A percentile compares a stretch with the other conserved stretches of the same genome.
Evolutionary conservation across 1,140 invertebrate genomes (phyloP).

Genomic region (Caenorhabditis remanei): DNA sequence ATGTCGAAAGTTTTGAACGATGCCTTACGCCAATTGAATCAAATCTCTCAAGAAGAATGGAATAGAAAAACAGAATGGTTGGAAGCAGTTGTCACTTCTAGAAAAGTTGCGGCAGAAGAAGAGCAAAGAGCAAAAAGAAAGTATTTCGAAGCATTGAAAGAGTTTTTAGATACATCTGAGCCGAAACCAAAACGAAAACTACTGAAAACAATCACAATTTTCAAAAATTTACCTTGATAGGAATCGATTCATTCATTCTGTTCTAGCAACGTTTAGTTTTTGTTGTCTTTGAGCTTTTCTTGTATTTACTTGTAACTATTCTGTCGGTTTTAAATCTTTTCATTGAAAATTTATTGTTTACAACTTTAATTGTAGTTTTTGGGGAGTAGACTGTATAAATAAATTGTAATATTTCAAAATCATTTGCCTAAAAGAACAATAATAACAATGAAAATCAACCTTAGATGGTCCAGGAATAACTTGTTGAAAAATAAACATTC

Average conservation of each 20-base stretch:
- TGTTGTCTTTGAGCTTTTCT: background rate
- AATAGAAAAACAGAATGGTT: slow-evolving; percentile 20
- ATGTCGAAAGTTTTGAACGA: background rate
- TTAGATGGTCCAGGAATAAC: too few relatives aligned
- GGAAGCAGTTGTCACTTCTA: background rate
- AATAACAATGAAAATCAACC: too few relatives aligned
- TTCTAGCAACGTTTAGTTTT: background rate
- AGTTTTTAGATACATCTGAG: slow-evolving; percentile 32
- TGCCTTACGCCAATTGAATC: background rate
- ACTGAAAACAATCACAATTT: slow-evolving; percentile 23
- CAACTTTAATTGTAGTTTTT: too few relatives aligned
- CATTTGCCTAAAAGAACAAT: too few relatives aligned
- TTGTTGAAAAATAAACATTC: too few relatives aligned
- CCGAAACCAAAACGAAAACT: slow-evolving; percentile 29
- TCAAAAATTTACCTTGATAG: slow-evolving; percentile 18
- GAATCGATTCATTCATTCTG: background rate
- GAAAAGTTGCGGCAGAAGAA: background rate
- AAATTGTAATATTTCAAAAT: too few relatives aligned
- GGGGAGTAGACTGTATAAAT: too few relatives aligned
- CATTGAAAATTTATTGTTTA: too few relatives aligned
- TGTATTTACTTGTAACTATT: background rate
- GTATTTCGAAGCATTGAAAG: slow-evolving; percentile 28
- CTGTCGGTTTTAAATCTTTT: too few relatives aligned
- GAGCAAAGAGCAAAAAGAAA: slow-evolving; percentile 17
- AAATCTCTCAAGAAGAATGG: slow-evolving; percentile 4